Evolutionary conservation across 2,888 invertebrate species (phyloP).

Genomic region (Sarcophaga rosellei): DNA sequence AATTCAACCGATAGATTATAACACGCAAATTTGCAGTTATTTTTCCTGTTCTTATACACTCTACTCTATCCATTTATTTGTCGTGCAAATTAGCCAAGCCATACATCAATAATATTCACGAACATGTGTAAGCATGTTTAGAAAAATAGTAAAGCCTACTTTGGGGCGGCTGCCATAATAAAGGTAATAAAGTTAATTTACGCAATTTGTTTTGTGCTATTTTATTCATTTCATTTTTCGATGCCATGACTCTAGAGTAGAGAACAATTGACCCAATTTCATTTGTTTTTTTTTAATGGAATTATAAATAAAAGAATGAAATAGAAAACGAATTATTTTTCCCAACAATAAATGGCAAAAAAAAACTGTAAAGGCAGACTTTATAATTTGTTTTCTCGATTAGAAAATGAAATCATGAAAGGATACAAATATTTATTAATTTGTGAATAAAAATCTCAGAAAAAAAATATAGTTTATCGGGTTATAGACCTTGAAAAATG

Average conservation of each 20-base stretch:
- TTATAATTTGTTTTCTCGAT: no score
- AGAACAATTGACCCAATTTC: slow-evolving; percentile 22
- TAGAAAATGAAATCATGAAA: no score
- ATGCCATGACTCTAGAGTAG: no score
- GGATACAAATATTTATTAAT: neutral
- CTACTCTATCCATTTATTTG: neutral
- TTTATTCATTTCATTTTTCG: neutral
- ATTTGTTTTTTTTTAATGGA: neutral
- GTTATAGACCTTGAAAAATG: neutral
- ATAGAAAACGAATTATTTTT: no score
- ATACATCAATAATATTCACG: neutral
- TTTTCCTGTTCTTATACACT: neutral
- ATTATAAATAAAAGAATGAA: slow-evolving; percentile 10
- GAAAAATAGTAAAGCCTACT: slow-evolving; percentile 39
- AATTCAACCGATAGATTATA: neutral
- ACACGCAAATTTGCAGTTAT: slow-evolving; percentile 10
- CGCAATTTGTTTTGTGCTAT: slow-evolving; percentile 22
- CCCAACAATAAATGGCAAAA: no score
- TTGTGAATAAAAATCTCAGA: neutral
- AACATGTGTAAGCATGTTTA: neutral
- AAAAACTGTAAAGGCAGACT: no score
- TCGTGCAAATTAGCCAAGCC: neutral
- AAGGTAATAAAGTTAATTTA: slow-evolving; percentile 50
- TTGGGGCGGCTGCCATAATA: slow-evolving; percentile 33
- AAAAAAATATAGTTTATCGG: neutral